These are phyloP conservation scores for Cosmia trapezina DNA, from an alignment of 2,888 invertebrate genomes.

Conservation along the genomic window DNA sequence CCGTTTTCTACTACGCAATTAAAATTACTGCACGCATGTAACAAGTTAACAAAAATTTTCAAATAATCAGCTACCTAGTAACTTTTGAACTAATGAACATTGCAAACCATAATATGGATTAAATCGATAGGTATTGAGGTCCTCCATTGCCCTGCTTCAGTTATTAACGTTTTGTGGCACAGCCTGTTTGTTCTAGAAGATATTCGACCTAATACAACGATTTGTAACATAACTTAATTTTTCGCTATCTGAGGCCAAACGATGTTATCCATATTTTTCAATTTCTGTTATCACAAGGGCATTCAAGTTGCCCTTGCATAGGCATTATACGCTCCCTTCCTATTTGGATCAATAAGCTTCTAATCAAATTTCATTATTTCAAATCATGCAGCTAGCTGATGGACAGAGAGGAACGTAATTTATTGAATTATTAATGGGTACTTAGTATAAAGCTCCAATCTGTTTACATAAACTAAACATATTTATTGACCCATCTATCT, in stretches of 20 bases:
- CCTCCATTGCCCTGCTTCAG: not conserved
- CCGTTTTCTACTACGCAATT: too few species aligned
- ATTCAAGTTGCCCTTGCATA: constrained; percentile 28
- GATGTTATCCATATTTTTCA: constrained; percentile 38
- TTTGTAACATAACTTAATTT: constrained; percentile 15
- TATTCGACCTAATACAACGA: constrained; percentile 3
- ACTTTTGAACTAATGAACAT: not conserved
- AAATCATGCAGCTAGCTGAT: constrained; percentile 8
- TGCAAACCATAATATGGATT: not conserved
- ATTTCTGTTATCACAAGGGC: constrained; percentile 45
- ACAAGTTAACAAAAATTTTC: not conserved
- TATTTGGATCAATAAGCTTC: constrained; percentile 13
- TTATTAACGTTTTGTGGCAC: constrained; percentile 5
- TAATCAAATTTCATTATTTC: constrained; percentile 3
- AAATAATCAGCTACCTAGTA: not conserved
- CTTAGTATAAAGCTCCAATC: constrained; percentile 26
- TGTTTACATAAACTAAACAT: constrained; percentile 44
- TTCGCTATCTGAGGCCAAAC: constrained; percentile 40
- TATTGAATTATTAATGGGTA: constrained; percentile 26
- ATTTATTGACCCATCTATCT: constrained; percentile 37
- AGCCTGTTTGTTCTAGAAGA: constrained; percentile 1
- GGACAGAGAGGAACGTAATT: not conserved
- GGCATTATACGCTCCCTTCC: constrained; percentile 1
- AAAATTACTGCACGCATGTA: not conserved
- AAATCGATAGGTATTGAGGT: constrained; percentile 20